Evolutionary conservation across 2,113 vertebrate species (phyloP).

Genomic region (Neolamprologus falcicula): DNA sequence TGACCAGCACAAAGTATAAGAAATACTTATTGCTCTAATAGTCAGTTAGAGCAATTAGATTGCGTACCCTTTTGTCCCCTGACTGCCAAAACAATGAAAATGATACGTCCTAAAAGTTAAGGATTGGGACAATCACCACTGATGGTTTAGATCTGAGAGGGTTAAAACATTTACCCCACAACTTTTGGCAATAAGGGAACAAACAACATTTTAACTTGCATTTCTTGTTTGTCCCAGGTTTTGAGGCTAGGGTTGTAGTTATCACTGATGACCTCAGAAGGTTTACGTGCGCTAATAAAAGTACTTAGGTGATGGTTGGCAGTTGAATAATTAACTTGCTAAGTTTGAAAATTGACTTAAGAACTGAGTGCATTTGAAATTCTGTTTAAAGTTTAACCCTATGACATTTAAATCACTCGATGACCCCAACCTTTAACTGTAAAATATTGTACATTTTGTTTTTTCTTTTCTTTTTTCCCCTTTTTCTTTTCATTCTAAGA

Average conservation of each 20-base stretch:
- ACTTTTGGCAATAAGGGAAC: neutral
- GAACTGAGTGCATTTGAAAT: neutral
- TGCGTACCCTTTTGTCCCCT: neutral
- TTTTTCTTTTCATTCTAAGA: neutral
- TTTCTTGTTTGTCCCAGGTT: rapidly evolving
- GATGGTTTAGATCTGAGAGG: neutral
- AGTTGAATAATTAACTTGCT: neutral
- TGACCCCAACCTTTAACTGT: neutral
- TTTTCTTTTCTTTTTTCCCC: neutral
- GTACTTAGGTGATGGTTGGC: neutral
- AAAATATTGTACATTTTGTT: neutral
- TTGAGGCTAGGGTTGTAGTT: neutral
- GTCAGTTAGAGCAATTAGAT: neutral
- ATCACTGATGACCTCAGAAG: neutral
- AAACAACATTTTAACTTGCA: neutral
- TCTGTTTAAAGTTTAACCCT: neutral
- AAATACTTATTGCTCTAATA: neutral
- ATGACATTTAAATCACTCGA: neutral
- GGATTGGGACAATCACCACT: neutral
- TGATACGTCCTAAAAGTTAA: rapidly evolving
- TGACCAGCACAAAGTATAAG: neutral
- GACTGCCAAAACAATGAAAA: neutral
- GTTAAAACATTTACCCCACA: neutral
- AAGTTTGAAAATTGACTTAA: neutral
- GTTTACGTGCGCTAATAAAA: neutral